Conservation (phyloP, 1,140 invertebrate genomes). For the Eufriesea mexicana region DNA sequence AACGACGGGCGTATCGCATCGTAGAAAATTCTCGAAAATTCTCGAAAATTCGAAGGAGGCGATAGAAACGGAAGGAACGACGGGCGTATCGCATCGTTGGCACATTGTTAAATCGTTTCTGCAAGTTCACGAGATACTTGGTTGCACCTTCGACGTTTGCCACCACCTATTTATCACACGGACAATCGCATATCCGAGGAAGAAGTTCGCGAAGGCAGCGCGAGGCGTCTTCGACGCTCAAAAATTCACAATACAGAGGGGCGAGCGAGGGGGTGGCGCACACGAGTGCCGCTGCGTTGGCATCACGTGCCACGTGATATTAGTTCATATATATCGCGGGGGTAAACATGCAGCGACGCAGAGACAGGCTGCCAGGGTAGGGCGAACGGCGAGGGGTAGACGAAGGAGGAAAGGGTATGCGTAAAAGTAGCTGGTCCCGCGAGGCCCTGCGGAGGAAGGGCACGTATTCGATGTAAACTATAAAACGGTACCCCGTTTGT, state of each 20-base stretch:
- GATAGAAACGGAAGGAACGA: too few relatives aligned
- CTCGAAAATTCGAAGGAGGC: too few relatives aligned
- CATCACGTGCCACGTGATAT: conserved; percentile 70
- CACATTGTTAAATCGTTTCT: too few relatives aligned
- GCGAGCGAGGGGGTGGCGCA: neutral
- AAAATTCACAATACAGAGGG: conserved; percentile 25
- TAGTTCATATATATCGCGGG: conserved; percentile 71
- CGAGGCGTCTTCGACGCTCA: conserved; percentile 14
- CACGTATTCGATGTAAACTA: conserved; percentile 77
- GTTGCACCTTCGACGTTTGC: neutral
- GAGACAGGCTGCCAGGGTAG: conserved; percentile 1
- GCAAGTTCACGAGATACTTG: too few relatives aligned
- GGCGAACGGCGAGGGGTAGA: neutral
- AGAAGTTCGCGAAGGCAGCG: neutral
- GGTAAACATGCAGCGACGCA: conserved; percentile 65
- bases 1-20: too few relatives aligned
- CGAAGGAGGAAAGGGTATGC: conserved; percentile 20
- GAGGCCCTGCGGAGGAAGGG: conserved; percentile 52
- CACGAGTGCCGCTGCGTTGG: conserved; percentile 52
- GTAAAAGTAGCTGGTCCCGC: conserved; percentile 54
- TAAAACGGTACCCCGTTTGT: conserved; percentile 60
- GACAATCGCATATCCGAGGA: neutral
- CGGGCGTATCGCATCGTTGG: too few relatives aligned
- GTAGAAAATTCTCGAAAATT: too few relatives aligned
- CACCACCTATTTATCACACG: neutral